A percentile compares a stretch with the other conserved stretches of the same genome.
Evolutionary conservation across 2,797 vertebrate species (phyloP).

Genomic region (Pteropus rufus): DNA sequence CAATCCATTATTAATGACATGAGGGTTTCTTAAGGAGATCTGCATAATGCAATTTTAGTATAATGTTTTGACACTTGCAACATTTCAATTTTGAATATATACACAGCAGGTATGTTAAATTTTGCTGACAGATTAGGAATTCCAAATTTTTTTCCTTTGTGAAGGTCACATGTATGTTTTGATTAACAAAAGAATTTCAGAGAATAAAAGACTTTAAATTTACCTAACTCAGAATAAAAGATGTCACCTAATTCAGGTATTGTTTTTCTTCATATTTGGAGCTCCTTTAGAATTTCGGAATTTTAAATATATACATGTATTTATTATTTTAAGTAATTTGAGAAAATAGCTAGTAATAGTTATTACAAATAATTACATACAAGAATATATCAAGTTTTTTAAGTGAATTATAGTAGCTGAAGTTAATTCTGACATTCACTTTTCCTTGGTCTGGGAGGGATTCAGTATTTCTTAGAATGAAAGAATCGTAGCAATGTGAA

Average conservation of each 20-base stretch:
- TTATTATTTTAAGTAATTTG: conserved; percentile 28
- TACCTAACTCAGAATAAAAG: background rate
- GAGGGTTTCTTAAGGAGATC: background rate
- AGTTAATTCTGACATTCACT: background rate
- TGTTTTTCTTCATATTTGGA: conserved; percentile 26
- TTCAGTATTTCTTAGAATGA: background rate
- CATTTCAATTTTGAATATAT: background rate
- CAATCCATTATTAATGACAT: background rate
- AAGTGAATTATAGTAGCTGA: background rate
- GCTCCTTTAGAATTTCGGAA: background rate
- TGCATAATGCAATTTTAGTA: background rate
- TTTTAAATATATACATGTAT: background rate
- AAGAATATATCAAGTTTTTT: background rate
- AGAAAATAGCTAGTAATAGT: background rate
- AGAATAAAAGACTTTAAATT: background rate
- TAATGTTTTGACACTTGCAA: background rate
- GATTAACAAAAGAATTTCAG: background rate
- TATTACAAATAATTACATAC: background rate
- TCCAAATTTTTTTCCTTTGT: background rate
- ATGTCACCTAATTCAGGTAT: background rate
- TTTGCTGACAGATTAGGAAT: background rate
- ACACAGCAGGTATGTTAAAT: background rate
- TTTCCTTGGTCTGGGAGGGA: background rate
- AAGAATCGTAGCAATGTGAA: background rate
- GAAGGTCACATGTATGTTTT: background rate